Percentiles rank a stretch among this genome's conserved stretches.
phyloP scores from a whole-genome alignment of 2,888 invertebrate genomes.

The Scrobipalpa atriplicella region DNA sequence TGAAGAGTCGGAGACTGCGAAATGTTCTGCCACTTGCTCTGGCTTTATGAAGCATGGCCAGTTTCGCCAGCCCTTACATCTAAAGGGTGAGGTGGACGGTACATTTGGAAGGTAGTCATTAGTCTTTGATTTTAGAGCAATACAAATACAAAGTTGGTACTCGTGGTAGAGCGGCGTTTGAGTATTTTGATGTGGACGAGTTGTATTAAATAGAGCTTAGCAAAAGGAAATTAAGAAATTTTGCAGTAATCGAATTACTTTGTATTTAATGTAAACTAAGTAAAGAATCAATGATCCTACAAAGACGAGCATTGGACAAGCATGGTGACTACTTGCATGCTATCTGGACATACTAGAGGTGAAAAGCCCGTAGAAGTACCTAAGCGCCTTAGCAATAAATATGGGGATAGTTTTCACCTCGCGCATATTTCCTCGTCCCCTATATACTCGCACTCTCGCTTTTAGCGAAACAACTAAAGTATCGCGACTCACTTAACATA shows the following conservation, averaged over 20 bases:
- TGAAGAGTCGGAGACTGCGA: constrained; percentile 10
- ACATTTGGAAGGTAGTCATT: background rate
- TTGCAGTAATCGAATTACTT: too few species aligned
- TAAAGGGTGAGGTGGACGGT: background rate
- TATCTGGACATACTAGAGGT: too few species aligned
- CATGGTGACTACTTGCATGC: too few species aligned
- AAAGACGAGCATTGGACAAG: too few species aligned
- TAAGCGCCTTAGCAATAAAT: background rate
- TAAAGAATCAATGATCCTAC: too few species aligned
- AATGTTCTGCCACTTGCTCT: constrained; percentile 11
- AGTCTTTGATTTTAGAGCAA: background rate
- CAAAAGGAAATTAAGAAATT: too few species aligned
- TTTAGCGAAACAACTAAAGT: constrained; percentile 33
- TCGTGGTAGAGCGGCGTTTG: too few species aligned
- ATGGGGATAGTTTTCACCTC: constrained; percentile 19
- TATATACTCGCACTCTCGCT: constrained; percentile 28
- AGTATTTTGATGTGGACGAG: background rate
- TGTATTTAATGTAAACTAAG: too few species aligned
- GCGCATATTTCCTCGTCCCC: constrained; percentile 15
- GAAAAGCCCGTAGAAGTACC: too few species aligned
- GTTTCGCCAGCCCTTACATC: constrained; percentile 5
- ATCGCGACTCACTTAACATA: constrained; percentile 67
- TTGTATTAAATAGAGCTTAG: too few species aligned
- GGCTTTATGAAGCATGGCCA: constrained; percentile 12
- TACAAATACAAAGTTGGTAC: background rate